Percentiles rank a stretch among this genome's conserved stretches.
These are phyloP conservation scores for Eupithecia subumbrata DNA, from an alignment of 2,888 invertebrate genomes.

Conservation along the genomic window DNA sequence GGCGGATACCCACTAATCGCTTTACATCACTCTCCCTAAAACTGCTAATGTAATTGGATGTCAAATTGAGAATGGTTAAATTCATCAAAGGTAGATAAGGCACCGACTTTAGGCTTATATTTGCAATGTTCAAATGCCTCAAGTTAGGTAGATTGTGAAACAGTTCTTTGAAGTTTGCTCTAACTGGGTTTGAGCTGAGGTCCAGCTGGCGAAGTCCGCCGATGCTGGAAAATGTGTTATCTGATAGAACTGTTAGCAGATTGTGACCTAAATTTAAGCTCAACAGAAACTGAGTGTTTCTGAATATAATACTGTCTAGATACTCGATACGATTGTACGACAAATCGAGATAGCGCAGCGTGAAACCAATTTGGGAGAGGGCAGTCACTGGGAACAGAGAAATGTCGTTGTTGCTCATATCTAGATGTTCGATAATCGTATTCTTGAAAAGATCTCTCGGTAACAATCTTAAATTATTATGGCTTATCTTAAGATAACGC, in stretches of 20 bases:
- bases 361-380: constrained; percentile 90
- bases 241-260: constrained; percentile 92
- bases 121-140: constrained; percentile 89
- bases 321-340: constrained; percentile 92
- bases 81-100: constrained; percentile 91
- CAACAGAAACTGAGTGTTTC: constrained; percentile 91
- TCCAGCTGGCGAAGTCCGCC: constrained; percentile 91
- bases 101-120: constrained; percentile 89
- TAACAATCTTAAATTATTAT: constrained; percentile 89
- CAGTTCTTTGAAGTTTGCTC: constrained; percentile 94
- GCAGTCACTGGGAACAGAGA: constrained; percentile 91
- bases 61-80: constrained; percentile 91
- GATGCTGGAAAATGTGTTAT: constrained; percentile 94
- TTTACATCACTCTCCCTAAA: constrained; percentile 88
- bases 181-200: constrained; percentile 90
- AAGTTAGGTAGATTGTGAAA: constrained; percentile 94
- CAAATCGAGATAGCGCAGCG: constrained; percentile 90
- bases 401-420: constrained; percentile 91
- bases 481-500: constrained; percentile 88
- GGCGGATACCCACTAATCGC: constrained; percentile 88
- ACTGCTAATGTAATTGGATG: constrained; percentile 89
- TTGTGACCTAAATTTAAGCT: constrained; percentile 91
- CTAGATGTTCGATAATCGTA: constrained; percentile 91
- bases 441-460: constrained; percentile 92
- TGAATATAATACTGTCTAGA: constrained; percentile 94